Conservation (phyloP, 2,797 vertebrate species). For the Phataginus tetradactyla region DNA sequence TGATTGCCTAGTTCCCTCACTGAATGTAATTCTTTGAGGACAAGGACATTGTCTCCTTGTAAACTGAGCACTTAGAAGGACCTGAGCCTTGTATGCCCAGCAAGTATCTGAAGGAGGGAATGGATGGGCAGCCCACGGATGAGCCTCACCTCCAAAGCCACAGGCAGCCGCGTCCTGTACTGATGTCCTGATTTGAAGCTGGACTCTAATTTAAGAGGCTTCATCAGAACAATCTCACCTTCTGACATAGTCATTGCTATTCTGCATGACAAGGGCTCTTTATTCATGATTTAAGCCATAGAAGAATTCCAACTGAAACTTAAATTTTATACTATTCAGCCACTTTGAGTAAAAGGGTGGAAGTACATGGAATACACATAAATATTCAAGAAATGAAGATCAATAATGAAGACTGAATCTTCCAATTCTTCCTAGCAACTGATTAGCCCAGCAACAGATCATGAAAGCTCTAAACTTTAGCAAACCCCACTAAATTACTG, state of each 20-base stretch:
- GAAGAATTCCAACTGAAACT: constrained; percentile 4
- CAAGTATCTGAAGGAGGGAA: neutral
- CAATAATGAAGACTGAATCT: neutral
- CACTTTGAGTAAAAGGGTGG: neutral
- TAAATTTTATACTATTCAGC: neutral
- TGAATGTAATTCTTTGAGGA: neutral
- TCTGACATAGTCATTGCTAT: neutral
- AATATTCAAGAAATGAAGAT: constrained; percentile 31
- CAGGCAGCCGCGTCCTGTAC: neutral
- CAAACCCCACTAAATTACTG: neutral
- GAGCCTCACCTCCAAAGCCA: neutral
- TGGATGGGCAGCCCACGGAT: fast-evolving
- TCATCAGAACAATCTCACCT: neutral
- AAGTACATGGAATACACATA: neutral
- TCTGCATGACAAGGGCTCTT: neutral
- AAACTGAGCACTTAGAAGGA: neutral
- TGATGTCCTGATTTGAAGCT: neutral
- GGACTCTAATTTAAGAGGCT: neutral
- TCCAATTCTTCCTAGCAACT: neutral
- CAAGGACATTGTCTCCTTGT: neutral
- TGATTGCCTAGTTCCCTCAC: neutral
- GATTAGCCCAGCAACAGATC: neutral
- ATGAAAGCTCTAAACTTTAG: neutral
- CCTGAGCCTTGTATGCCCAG: fast-evolving
- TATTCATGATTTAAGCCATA: neutral